A percentile compares a stretch with the other conserved stretches of the same genome.
phyloP scores from a whole-genome alignment of 2,113 vertebrate species.

The Thinocorus orbignyianus region DNA sequence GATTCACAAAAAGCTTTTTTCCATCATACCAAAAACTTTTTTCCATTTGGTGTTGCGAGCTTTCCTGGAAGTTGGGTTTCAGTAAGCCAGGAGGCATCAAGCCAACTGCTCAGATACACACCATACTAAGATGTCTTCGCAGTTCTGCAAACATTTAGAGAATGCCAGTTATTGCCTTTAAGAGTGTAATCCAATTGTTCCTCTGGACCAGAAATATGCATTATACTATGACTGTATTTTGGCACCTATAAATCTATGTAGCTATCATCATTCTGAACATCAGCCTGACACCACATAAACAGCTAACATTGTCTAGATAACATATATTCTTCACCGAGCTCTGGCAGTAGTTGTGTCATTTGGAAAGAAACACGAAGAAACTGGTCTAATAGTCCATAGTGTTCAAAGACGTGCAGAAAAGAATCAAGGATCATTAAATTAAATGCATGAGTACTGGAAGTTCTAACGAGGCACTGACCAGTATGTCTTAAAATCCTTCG shows the following conservation, averaged over 20 bases:
- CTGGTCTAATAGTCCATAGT: background rate
- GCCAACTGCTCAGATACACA: background rate
- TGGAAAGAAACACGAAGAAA: background rate
- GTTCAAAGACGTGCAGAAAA: background rate
- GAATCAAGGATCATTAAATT: background rate
- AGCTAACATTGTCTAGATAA: background rate
- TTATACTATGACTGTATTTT: background rate
- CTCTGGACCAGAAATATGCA: background rate
- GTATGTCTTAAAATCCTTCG: background rate
- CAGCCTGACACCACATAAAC: background rate
- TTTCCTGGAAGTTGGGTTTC: slow-evolving; percentile 1
- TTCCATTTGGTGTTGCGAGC: background rate
- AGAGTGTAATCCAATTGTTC: background rate
- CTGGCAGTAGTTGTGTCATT: background rate
- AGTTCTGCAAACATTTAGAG: background rate
- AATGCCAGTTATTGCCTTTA: background rate
- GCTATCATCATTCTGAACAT: background rate
- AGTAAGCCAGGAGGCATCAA: background rate
- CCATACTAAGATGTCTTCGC: background rate
- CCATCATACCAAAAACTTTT: background rate
- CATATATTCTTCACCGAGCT: background rate
- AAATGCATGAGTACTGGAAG: background rate
- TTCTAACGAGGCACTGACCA: background rate
- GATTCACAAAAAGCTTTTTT: background rate
- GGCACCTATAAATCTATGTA: background rate